Conservation (phyloP, 2,888 invertebrate genomes). For the Choristoneura rosaceana region DNA sequence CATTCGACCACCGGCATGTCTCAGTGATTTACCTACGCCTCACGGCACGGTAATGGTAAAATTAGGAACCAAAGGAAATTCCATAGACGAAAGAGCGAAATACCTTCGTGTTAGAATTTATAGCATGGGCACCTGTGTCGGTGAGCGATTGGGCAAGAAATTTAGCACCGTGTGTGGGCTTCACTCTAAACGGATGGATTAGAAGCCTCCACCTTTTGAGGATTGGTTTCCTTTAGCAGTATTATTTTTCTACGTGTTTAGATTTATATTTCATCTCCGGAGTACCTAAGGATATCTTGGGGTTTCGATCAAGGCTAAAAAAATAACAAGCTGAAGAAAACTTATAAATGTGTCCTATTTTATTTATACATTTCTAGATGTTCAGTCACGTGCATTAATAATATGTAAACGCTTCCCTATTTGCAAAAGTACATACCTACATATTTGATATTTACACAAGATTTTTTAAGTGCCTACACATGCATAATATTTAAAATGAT, state of each 20-base stretch:
- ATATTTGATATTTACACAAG: no score
- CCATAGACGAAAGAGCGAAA: conserved; percentile 31
- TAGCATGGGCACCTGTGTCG: conserved; percentile 30
- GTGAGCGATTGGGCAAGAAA: conserved; percentile 33
- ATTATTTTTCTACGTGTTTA: conserved; percentile 31
- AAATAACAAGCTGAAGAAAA: neutral
- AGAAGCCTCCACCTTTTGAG: conserved; percentile 27
- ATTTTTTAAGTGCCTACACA: no score
- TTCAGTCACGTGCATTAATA: neutral
- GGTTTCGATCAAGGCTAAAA: neutral
- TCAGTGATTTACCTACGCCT: conserved; percentile 4
- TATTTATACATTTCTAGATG: neutral
- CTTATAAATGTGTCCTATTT: neutral
- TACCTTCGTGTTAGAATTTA: conserved; percentile 36
- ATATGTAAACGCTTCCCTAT: no score
- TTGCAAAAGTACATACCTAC: no score
- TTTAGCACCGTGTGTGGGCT: conserved; percentile 32
- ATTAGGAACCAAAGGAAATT: conserved; percentile 36
- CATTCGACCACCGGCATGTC: neutral
- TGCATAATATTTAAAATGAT: no score
- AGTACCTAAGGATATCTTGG: neutral
- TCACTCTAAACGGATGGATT: conserved; percentile 33
- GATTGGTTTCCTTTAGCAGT: conserved; percentile 25
- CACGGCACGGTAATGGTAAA: conserved; percentile 22
- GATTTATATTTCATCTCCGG: conserved; percentile 5